Evolutionary conservation across 1,140 invertebrate species (phyloP).

Genomic region (Hylaeus volcanicus): DNA sequence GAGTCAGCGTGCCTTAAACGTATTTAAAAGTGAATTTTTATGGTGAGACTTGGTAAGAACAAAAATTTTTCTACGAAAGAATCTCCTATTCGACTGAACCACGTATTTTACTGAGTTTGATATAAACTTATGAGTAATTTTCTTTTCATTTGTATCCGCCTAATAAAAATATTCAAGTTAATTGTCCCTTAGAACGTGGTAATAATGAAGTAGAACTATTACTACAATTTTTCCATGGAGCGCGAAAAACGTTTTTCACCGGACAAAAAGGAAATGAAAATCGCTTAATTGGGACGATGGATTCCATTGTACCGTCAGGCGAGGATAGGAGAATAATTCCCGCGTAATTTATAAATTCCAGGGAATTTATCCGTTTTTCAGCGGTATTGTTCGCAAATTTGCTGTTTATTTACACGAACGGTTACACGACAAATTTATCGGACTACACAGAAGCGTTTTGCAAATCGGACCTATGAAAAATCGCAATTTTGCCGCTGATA

Average conservation of each 20-base stretch:
- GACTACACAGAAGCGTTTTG: constrained; percentile 10
- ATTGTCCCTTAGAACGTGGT: too few species aligned
- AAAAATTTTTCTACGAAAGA: too few species aligned
- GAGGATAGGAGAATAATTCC: constrained; percentile 23
- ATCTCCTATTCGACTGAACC: too few species aligned
- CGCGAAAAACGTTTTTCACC: background rate
- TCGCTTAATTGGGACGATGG: constrained; percentile 17
- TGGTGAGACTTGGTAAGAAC: too few species aligned
- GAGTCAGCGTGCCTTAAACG: too few species aligned
- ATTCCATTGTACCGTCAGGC: background rate
- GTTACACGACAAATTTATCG: constrained; percentile 26
- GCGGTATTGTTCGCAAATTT: constrained; percentile 7
- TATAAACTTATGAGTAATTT: too few species aligned
- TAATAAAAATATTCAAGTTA: too few species aligned
- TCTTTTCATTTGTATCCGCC: too few species aligned
- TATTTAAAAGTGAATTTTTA: too few species aligned
- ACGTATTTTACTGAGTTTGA: too few species aligned
- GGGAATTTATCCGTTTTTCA: constrained; percentile 11
- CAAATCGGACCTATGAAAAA: constrained; percentile 36
- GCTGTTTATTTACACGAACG: constrained; percentile 21
- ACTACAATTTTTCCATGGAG: background rate
- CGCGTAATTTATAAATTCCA: constrained; percentile 25
- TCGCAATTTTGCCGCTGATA: background rate
- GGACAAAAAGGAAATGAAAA: background rate
- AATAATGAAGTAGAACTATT: too few species aligned